A percentile compares a stretch with the other conserved stretches of the same genome.
Evolutionary conservation across 2,113 vertebrate species (phyloP).

Genomic region (Emydocephalus ijimae): DNA sequence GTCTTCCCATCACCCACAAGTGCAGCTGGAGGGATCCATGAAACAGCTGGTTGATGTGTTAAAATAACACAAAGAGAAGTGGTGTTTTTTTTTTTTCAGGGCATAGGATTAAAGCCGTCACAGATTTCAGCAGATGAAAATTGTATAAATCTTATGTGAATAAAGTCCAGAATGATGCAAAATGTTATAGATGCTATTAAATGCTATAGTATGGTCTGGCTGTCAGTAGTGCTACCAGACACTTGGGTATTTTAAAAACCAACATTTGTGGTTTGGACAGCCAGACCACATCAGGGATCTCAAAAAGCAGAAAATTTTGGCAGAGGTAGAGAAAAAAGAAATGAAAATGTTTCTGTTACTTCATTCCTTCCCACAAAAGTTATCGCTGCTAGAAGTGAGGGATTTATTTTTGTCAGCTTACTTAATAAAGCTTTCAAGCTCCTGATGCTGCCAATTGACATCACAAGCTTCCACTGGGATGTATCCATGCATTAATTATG

Average conservation of each 20-base stretch:
- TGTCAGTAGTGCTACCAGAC: constrained; percentile 29
- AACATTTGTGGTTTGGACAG: constrained; percentile 36
- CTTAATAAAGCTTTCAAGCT: constrained; percentile 60
- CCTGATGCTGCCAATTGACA: constrained; percentile 46
- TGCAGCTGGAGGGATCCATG: neutral
- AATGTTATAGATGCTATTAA: constrained; percentile 37
- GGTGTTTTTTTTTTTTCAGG: constrained; percentile 21
- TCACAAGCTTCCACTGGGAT: constrained; percentile 52
- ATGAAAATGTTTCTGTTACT: constrained; percentile 2
- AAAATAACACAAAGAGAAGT: constrained; percentile 37
- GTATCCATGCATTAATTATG: constrained; percentile 47
- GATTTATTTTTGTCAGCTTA: constrained; percentile 45
- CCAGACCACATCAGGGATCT: constrained; percentile 18
- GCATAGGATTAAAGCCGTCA: neutral
- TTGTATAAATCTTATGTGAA: constrained; percentile 19
- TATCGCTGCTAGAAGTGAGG: constrained; percentile 32
- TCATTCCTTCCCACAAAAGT: constrained; percentile 39
- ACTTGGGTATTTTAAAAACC: constrained; percentile 34
- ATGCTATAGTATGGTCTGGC: constrained; percentile 22
- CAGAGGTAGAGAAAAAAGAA: neutral
- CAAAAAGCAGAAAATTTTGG: neutral
- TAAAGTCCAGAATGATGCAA: constrained; percentile 26
- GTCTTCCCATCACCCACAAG: neutral
- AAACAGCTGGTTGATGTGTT: constrained; percentile 21
- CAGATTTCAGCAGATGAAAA: constrained; percentile 20